A percentile compares a stretch with the other conserved stretches of the same genome.
These are phyloP conservation scores for Orthosia incerta DNA, from an alignment of 2,888 invertebrate genomes.

Conservation along the genomic window DNA sequence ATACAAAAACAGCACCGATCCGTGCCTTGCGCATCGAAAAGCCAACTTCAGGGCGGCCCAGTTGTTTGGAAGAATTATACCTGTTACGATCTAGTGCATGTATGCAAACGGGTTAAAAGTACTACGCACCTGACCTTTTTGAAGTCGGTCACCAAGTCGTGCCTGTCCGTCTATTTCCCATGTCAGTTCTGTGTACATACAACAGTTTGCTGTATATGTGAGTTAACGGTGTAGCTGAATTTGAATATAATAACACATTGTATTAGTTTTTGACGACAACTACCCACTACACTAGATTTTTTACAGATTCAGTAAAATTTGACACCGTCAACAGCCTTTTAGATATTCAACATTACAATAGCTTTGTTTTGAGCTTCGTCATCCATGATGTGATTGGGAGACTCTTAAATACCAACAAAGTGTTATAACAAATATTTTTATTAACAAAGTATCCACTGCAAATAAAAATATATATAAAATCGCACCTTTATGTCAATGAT, in stretches of 20 bases:
- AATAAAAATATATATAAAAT: conserved; percentile 7
- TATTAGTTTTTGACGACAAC: too few species aligned
- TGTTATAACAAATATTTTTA: conserved; percentile 24
- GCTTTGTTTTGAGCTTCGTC: background rate
- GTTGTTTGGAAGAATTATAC: too few species aligned
- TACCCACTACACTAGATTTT: background rate
- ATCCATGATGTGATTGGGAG: background rate
- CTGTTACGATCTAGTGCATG: too few species aligned
- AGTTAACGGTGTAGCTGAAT: too few species aligned
- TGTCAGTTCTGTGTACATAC: background rate
- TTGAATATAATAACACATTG: too few species aligned
- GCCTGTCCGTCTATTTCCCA: background rate
- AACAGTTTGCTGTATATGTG: background rate
- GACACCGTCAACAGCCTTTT: background rate
- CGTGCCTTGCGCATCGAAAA: too few species aligned
- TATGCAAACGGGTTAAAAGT: too few species aligned
- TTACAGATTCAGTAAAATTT: background rate
- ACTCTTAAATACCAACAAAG: conserved; percentile 1
- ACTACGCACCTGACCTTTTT: too few species aligned
- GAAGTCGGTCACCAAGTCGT: too few species aligned
- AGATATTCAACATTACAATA: background rate
- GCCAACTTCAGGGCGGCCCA: too few species aligned
- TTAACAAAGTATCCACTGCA: background rate
- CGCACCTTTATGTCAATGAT: background rate
- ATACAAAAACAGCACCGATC: too few species aligned